These are phyloP conservation scores for Chesias legatella DNA, from an alignment of 2,888 invertebrate genomes.

Conservation along the genomic window DNA sequence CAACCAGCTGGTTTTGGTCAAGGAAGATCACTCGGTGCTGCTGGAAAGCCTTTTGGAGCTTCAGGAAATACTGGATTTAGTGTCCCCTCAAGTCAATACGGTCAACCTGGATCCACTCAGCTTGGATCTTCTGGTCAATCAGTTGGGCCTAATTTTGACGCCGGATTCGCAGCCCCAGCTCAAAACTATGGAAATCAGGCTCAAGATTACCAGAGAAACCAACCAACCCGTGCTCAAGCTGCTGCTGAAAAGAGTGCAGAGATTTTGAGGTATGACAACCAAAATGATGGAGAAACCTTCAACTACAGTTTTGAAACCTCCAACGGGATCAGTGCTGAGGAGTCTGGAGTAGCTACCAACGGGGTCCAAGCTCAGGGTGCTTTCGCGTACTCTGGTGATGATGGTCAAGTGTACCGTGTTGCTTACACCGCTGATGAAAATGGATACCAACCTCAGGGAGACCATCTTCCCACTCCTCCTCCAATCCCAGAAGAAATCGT, in stretches of 20 bases:
- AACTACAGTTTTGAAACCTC: slow-evolving; percentile 69
- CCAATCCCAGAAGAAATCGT: slow-evolving; percentile 71
- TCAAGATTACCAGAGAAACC: slow-evolving; percentile 35
- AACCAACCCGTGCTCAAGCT: slow-evolving; percentile 61
- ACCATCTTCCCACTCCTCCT: slow-evolving; percentile 67
- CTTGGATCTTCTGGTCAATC: slow-evolving; percentile 9
- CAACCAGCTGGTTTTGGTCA: slow-evolving; percentile 27
- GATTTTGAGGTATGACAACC: slow-evolving; percentile 59
- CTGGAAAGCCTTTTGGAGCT: slow-evolving; percentile 23
- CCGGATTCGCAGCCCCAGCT: slow-evolving; percentile 14
- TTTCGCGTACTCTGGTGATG: slow-evolving; percentile 68
- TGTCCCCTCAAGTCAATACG: slow-evolving; percentile 30
- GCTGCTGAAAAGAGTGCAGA: slow-evolving; percentile 60
- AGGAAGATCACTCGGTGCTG: slow-evolving; percentile 11
- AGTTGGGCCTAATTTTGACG: slow-evolving; percentile 18
- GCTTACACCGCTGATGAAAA: slow-evolving; percentile 73
- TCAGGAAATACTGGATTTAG: slow-evolving; percentile 17
- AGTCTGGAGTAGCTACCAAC: slow-evolving; percentile 65
- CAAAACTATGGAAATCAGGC: slow-evolving; percentile 29
- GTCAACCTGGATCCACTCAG: slow-evolving; percentile 21
- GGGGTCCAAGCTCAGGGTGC: slow-evolving; percentile 69
- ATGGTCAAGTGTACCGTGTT: slow-evolving; percentile 62
- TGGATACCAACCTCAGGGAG: slow-evolving; percentile 65
- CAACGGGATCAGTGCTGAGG: slow-evolving; percentile 71
- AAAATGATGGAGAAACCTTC: slow-evolving; percentile 66